A percentile compares a stretch with the other conserved stretches of the same genome.
These are phyloP conservation scores for Peromyscus nudipes DNA, from an alignment of 2,797 vertebrate species.

Conservation along the genomic window DNA sequence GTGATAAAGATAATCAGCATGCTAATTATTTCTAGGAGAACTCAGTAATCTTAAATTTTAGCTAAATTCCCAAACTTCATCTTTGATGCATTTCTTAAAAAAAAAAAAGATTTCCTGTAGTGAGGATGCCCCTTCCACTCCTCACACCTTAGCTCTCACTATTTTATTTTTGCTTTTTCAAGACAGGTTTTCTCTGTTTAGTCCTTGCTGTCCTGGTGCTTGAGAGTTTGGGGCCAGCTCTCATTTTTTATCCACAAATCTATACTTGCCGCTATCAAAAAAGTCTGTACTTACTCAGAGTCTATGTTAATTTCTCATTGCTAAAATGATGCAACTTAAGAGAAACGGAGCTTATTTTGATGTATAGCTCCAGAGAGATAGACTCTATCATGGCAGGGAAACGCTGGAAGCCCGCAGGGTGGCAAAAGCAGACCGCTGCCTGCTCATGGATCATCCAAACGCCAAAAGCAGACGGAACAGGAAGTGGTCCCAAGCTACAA, in stretches of 20 bases:
- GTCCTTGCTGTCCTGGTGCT: no score
- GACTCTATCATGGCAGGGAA: background rate
- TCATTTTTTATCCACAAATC: background rate
- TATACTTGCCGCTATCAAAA: background rate
- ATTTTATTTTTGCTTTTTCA: no score
- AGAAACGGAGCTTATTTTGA: background rate
- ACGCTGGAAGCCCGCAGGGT: no score
- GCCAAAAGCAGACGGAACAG: background rate
- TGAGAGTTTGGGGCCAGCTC: no score
- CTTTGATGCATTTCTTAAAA: conserved; percentile 14
- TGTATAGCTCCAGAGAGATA: background rate
- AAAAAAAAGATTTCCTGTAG: background rate
- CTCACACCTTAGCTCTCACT: no score
- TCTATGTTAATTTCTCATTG: no score
- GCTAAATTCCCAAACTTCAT: background rate
- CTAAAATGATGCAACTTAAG: no score
- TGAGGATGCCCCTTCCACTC: background rate
- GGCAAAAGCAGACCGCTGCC: background rate
- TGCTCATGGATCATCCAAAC: no score
- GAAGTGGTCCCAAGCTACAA: background rate
- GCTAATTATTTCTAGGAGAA: background rate
- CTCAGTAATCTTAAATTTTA: background rate
- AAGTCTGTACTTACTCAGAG: background rate
- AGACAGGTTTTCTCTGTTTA: no score
- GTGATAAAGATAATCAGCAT: background rate